Evolutionary conservation across 2,113 vertebrate genomes (phyloP).

Genomic region (Bungarus multicinctus): DNA sequence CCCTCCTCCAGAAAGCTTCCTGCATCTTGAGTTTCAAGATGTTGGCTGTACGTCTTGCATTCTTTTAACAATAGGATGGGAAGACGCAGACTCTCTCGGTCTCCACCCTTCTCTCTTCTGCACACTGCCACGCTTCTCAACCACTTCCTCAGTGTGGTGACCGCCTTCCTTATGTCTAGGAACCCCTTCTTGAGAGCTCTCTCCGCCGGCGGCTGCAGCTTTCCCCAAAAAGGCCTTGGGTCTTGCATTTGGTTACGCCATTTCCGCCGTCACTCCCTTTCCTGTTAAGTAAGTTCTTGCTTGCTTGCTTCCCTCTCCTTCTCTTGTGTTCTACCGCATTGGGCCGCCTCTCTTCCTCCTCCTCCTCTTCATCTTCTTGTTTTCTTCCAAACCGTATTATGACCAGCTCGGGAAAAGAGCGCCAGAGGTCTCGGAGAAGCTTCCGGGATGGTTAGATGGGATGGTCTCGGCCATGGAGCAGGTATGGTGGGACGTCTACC

Average conservation of each 20-base stretch:
- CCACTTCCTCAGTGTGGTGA: neutral
- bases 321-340: neutral
- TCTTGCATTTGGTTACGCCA: constrained; percentile 59
- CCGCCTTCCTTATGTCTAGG: constrained; percentile 16
- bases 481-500: neutral
- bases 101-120: neutral
- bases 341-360: neutral
- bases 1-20: neutral
- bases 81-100: neutral
- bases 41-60: neutral
- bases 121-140: neutral
- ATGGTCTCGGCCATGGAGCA: neutral
- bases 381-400: neutral
- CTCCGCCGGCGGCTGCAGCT: constrained; percentile 35
- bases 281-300: constrained; percentile 61
- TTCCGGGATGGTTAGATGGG: neutral
- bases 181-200: neutral
- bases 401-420: neutral
- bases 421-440: neutral
- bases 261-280: constrained; percentile 69
- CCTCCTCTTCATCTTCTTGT: neutral
- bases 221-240: constrained; percentile 69
- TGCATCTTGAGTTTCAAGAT: neutral
- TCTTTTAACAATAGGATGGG: no score
- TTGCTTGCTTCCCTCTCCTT: constrained; percentile 30